Percentiles rank a stretch among this genome's conserved stretches.
These are phyloP conservation scores for Dendrocincla tyrannina DNA, from an alignment of 2,797 vertebrate genomes.

Conservation along the genomic window DNA sequence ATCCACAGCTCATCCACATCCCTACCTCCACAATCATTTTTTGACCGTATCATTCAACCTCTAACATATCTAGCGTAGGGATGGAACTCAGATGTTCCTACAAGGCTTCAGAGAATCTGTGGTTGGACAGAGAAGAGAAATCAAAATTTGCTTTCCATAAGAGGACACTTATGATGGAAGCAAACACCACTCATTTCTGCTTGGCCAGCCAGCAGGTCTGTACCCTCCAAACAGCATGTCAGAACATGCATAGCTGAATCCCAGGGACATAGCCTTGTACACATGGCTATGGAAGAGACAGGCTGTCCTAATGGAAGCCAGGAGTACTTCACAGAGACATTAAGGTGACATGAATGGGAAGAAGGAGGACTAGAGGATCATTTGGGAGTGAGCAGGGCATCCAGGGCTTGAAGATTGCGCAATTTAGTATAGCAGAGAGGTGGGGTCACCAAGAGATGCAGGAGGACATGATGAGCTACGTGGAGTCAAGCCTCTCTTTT, in stretches of 20 bases:
- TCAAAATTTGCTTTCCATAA: not conserved
- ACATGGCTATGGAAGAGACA: not conserved
- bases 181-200: not conserved
- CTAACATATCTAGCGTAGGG: not conserved
- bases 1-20: not conserved
- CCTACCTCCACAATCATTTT: not conserved
- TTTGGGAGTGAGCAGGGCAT: not conserved
- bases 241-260: not conserved
- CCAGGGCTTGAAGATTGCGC: not conserved
- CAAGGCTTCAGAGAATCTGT: not conserved
- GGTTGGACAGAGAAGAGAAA: not conserved
- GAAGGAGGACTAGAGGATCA: not conserved
- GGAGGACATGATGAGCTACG: accelerated
- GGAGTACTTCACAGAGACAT: not conserved
- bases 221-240: not conserved
- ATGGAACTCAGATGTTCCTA: not conserved
- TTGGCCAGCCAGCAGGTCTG: not conserved
- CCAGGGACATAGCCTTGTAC: accelerated
- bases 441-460: not conserved
- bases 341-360: not conserved
- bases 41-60: not conserved
- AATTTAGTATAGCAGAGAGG: not conserved
- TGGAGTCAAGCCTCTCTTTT: not conserved
- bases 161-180: not conserved
- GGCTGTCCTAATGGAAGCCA: not conserved